Evolutionary conservation across 1,140 invertebrate species (phyloP).

Genomic region (Neodiprion lecontei): DNA sequence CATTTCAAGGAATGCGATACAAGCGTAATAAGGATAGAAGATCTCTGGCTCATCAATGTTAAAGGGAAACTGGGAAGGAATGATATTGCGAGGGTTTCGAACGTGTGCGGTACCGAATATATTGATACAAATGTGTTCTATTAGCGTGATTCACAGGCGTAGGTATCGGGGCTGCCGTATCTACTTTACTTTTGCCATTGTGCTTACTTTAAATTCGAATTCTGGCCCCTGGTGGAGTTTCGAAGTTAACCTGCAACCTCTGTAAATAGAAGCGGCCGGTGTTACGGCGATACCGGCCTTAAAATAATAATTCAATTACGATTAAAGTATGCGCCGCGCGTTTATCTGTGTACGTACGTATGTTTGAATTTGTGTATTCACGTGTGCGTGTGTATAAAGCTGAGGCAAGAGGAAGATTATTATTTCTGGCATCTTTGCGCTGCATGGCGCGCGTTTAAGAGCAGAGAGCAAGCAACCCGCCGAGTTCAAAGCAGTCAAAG

Average conservation of each 20-base stretch:
- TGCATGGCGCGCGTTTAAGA: not conserved
- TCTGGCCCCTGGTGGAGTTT: too few relatives aligned
- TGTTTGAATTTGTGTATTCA: too few relatives aligned
- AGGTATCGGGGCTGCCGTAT: not conserved
- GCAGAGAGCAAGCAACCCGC: conserved; percentile 2
- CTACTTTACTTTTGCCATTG: not conserved
- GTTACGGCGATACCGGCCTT: conserved; percentile 10
- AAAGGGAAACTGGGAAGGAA: not conserved
- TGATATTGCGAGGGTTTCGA: not conserved
- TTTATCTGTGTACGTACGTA: too few relatives aligned
- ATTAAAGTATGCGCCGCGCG: conserved; percentile 26
- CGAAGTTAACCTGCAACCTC: too few relatives aligned
- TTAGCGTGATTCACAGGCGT: conserved; percentile 1
- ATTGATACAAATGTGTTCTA: conserved; percentile 10
- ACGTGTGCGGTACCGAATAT: not conserved
- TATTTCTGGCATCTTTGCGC: conserved; percentile 25
- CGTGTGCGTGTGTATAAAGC: not conserved
- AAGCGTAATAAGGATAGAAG: not conserved
- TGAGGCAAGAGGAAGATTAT: conserved; percentile 14
- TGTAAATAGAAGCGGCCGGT: too few relatives aligned
- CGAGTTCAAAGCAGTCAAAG: conserved; percentile 29
- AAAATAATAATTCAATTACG: conserved; percentile 43
- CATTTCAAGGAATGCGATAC: too few relatives aligned
- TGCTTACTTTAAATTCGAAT: too few relatives aligned
- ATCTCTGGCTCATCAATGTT: not conserved